Base-by-base conservation (phyloP, 1,140 invertebrate genomes). In the Cephus cinctus region DNA sequence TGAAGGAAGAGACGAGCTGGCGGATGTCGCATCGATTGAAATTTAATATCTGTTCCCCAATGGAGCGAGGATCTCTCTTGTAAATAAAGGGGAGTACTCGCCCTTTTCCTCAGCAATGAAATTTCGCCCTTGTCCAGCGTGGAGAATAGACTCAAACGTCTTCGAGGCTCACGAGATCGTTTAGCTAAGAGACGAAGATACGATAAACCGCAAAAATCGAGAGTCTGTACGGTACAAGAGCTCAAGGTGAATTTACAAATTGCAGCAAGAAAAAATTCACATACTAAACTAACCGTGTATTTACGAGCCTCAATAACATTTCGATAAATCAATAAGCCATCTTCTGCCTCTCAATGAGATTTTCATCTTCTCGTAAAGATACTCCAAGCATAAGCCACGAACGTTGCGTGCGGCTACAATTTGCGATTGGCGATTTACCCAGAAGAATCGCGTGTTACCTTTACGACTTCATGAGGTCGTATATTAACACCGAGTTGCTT, bases 21-120 rank as follows among this genome's bases (percentile, higher is more conserved):
- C 54, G 56, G 62, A 59, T 61, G 60, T 53, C 58, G 52, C 61
- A 67, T 67, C 63, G 63, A 67, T 67, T 67, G 63, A 67, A 67
- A 67, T 67, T 66, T 66, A 67, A 67, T 67, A 67, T 66, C 58
- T 61, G 41, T 44, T 56, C 60, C 54, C 57, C 43, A 14, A 54
- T 41, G 56, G 42, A 43, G 19, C 47, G 31, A 49, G 55, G 46
- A 61, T 53, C 57, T 47, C 59, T 49, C 58, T 49, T 55, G 64
- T 56, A 67, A 67, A 67, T 65, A 63, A 45, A 54, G 54, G 59
- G 59, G 59, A 52, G 35, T n/a, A n/a, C 32, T 2, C 21, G n/a
- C 25, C 56, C 60, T 54, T 52, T 14, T 21, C 36, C n/a, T 46
- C 21, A 15, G 16, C 1, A 34, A 16, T 32, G 25, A 40, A 27